Conservation (phyloP, 2,113 vertebrate genomes). For the Bucco capensis region DNA sequence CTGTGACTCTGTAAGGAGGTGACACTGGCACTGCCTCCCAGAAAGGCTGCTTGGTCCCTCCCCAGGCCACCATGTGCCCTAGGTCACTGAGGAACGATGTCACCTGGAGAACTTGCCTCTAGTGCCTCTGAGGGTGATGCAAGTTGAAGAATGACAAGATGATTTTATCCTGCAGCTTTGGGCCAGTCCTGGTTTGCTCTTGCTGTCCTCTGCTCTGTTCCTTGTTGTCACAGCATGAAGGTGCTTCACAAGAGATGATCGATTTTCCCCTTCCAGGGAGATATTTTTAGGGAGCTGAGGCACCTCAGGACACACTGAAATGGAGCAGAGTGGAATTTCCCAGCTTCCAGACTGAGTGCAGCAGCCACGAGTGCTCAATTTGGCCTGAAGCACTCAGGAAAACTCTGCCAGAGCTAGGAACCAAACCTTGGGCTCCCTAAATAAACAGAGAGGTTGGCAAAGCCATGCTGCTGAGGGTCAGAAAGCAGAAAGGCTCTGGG, state of each 20-base stretch:
- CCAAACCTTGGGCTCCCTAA: not conserved
- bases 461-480: not conserved
- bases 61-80: not conserved
- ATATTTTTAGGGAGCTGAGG: constrained; percentile 31
- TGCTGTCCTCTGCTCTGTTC: not conserved
- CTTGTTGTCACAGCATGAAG: not conserved
- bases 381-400: not conserved
- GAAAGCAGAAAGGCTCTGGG: too few species aligned
- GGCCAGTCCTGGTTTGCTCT: not conserved
- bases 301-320: not conserved
- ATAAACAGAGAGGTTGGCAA: not conserved
- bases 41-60: not conserved
- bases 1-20: too few species aligned
- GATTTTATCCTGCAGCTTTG: not conserved
- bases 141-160: not conserved
- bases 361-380: not conserved
- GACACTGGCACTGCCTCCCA: not conserved
- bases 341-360: not conserved
- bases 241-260: not conserved
- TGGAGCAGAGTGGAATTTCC: not conserved
- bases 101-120: not conserved
- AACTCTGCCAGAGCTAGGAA: not conserved
- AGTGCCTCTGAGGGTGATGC: not conserved
- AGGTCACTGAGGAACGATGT: not conserved
- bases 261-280: not conserved